Percentiles rank a stretch among this genome's conserved stretches.
Evolutionary conservation across 2,888 invertebrate genomes (phyloP).

Genomic region (Hirtodrosophila duncani): DNA sequence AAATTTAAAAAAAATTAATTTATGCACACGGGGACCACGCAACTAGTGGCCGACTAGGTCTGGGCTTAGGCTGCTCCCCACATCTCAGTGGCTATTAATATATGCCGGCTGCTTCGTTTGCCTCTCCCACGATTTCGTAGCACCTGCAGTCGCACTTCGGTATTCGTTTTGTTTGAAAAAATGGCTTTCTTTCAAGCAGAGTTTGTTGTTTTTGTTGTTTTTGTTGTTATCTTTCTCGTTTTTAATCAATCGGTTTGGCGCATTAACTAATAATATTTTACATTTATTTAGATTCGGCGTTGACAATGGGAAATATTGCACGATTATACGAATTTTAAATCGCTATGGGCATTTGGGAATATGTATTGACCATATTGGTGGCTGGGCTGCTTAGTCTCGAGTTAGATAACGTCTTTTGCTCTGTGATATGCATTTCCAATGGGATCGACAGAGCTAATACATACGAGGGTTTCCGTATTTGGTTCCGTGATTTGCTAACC

Average conservation of each 20-base stretch:
- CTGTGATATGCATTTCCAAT: constrained; percentile 50
- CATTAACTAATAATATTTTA: constrained; percentile 61
- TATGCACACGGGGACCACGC: constrained; percentile 41
- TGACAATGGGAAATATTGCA: constrained; percentile 49
- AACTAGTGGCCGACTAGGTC: constrained; percentile 16
- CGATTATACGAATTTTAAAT: constrained; percentile 54
- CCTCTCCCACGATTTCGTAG: constrained; percentile 2
- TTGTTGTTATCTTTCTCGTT: constrained; percentile 11
- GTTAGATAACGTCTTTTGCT: constrained; percentile 49
- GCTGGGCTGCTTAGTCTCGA: constrained; percentile 17
- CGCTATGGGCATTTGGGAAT: constrained; percentile 3
- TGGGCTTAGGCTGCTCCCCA: constrained; percentile 1
- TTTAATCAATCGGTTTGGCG: constrained; percentile 34
- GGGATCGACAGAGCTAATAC: constrained; percentile 9
- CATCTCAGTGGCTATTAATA: constrained; percentile 28
- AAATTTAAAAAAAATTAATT: constrained; percentile 39
- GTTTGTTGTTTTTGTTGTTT: no score
- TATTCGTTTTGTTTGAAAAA: no score
- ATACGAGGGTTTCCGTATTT: constrained; percentile 37
- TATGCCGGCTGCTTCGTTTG: constrained; percentile 7
- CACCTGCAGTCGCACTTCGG: no score
- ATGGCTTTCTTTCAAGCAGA: constrained; percentile 57
- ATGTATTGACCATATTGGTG: constrained; percentile 18
- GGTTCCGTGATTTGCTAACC: constrained; percentile 67
- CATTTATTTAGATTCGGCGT: constrained; percentile 45